Percentiles rank a stretch among this genome's conserved stretches.
phyloP scores from a whole-genome alignment of 2,113 vertebrate genomes.

The Bubo bubo region DNA sequence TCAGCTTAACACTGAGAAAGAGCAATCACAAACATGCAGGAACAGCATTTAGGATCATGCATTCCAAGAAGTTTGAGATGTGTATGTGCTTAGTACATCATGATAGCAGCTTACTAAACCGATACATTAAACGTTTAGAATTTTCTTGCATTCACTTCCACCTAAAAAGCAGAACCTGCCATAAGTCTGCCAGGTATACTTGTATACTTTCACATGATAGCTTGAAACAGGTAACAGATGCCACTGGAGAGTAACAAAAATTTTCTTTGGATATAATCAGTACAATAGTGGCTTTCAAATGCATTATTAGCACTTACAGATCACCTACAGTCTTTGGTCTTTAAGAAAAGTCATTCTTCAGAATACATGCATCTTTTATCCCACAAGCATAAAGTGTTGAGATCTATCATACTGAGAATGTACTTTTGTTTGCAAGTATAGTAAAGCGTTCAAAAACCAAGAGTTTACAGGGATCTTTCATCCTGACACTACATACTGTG shows the following conservation, averaged over 20 bases:
- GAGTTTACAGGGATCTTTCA: background rate
- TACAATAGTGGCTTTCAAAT: slow-evolving; percentile 24
- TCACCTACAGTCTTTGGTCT: background rate
- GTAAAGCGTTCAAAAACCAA: background rate
- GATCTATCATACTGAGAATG: background rate
- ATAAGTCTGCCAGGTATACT: background rate
- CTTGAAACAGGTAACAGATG: slow-evolving; percentile 4
- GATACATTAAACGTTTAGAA: slow-evolving; percentile 6
- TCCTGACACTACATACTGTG: background rate
- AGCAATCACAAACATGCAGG: rapidly evolving
- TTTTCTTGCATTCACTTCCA: slow-evolving; percentile 10
- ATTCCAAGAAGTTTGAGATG: background rate
- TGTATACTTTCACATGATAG: background rate
- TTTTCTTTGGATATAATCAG: background rate
- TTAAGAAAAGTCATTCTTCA: background rate
- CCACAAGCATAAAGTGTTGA: background rate
- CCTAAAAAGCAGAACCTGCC: slow-evolving; percentile 33
- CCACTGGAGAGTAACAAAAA: background rate
- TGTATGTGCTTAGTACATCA: background rate
- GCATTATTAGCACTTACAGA: slow-evolving; percentile 45
- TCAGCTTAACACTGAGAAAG: background rate
- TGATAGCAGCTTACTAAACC: background rate
- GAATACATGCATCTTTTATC: background rate
- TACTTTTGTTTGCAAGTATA: too few relatives aligned
- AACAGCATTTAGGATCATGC: background rate